phyloP scores from a whole-genome alignment of 2,888 invertebrate genomes.

The Syritta pipiens region DNA sequence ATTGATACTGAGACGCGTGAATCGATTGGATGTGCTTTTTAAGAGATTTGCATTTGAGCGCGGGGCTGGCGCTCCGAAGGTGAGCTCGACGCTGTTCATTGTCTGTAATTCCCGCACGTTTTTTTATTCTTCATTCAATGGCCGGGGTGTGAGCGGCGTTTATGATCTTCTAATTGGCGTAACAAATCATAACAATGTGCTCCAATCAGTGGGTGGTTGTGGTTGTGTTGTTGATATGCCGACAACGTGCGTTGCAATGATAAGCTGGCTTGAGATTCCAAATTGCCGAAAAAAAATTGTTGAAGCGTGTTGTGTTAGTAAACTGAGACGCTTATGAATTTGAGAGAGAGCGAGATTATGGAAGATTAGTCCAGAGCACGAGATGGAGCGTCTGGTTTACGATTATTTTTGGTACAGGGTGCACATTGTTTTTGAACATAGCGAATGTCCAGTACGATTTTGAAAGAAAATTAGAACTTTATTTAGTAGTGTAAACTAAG shows the following conservation, averaged over 20 bases:
- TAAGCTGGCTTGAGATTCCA: constrained; percentile 20
- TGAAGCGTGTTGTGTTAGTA: no score
- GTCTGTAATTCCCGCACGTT: constrained; percentile 44
- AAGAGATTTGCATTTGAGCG: constrained; percentile 40
- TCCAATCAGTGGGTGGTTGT: not conserved
- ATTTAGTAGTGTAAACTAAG: no score
- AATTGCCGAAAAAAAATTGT: no score
- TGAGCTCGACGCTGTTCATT: constrained; percentile 10
- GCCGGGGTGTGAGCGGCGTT: constrained; percentile 28
- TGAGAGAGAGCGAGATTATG: no score
- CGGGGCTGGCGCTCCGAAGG: constrained; percentile 23
- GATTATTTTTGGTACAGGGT: no score
- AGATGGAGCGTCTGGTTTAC: no score
- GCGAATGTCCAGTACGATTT: no score
- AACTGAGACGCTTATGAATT: no score
- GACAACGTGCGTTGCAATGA: constrained; percentile 21
- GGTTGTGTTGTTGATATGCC: no score
- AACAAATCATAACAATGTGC: constrained; percentile 31
- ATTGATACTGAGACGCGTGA: constrained; percentile 43
- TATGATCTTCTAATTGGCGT: constrained; percentile 37
- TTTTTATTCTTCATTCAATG: constrained; percentile 13
- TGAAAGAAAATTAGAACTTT: no score
- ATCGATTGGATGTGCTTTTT: constrained; percentile 39
- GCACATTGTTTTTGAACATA: no score
- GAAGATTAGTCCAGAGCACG: no score